Base-by-base conservation (phyloP, 2,113 vertebrate species). In the Chauna torquata region DNA sequence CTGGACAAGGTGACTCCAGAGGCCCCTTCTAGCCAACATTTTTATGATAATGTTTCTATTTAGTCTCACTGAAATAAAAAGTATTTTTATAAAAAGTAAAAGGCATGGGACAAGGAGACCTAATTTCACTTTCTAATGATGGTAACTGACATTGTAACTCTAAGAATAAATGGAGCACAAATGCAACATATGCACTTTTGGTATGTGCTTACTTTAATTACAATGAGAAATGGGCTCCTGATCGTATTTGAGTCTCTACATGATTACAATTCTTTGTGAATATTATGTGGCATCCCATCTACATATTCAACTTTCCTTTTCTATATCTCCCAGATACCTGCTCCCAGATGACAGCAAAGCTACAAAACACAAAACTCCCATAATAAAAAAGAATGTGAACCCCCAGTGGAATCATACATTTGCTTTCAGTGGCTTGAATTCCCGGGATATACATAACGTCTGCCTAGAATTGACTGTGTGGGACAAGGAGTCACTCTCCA, bases 401-500 rank as follows among this genome's bases (percentile, higher is more conserved):
- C 99, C 99, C 13, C 98, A 98, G 81, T 99, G 99, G 99, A 99
- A 99, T 96, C 99, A 99, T 93, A 99, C 98, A 32, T 99, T 99
- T 96, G 97, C 98, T 59, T 99, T 99, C 97, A 98, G 98, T 45
- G 99, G 99, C 72, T 97, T 99, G 96, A 97, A 98, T 96, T 98
- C 98, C 1, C 98, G 95, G 62, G 99, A 99, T 95, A 98, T 99
- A 80, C 97, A 96, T 91, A 99, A 99, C 11, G 98, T 99, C 90
- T 99, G 99, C 92, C 97, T 99, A 83, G 99, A 99, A 95, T 97
- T 99, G 90, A 99, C 99, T 1, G 97, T 99, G 78, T 99, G 99
- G 99, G 99, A 99, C 98, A 99, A 99, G 96, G 99, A 99, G 90
- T 98, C 99, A 0, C 98, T 99, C 86, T 98, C 99, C 95, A 99